These are phyloP conservation scores for Maniola hyperantus DNA, from an alignment of 2,888 invertebrate species.

Conservation along the genomic window DNA sequence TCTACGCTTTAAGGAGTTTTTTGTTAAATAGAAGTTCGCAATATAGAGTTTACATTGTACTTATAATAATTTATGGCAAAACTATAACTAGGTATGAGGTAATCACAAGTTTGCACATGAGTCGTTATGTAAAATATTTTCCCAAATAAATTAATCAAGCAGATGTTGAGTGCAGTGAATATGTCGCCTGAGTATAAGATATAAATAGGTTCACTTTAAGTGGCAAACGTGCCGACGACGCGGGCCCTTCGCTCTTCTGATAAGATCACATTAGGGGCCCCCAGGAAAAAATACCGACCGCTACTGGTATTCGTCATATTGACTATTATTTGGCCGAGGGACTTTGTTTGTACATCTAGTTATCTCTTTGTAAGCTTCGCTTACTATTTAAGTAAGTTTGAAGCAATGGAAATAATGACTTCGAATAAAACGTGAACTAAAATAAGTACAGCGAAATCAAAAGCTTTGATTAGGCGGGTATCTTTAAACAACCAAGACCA, in stretches of 20 bases:
- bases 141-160: constrained; percentile 45
- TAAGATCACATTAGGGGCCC: constrained; percentile 79
- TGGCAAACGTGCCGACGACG: constrained; percentile 76
- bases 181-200: constrained; percentile 61
- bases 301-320: constrained; percentile 78
- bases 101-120: background rate
- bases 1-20: too few species aligned
- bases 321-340: constrained; percentile 40
- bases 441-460: too few species aligned
- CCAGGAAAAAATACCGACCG: constrained; percentile 62
- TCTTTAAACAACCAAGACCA: too few species aligned
- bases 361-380: background rate
- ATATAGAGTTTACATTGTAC: too few species aligned
- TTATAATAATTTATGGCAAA: too few species aligned
- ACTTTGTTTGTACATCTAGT: background rate
- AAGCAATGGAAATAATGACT: too few species aligned
- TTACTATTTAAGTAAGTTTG: background rate
- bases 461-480: too few species aligned
- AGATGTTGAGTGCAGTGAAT: constrained; percentile 63
- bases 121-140: constrained; percentile 15
- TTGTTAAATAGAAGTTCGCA: too few species aligned
- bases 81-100: too few species aligned
- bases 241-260: constrained; percentile 68
- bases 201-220: constrained; percentile 79
- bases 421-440: too few species aligned